These are phyloP conservation scores for Anoplolepis gracilipes DNA, from an alignment of 1,140 invertebrate species.

Conservation along the genomic window DNA sequence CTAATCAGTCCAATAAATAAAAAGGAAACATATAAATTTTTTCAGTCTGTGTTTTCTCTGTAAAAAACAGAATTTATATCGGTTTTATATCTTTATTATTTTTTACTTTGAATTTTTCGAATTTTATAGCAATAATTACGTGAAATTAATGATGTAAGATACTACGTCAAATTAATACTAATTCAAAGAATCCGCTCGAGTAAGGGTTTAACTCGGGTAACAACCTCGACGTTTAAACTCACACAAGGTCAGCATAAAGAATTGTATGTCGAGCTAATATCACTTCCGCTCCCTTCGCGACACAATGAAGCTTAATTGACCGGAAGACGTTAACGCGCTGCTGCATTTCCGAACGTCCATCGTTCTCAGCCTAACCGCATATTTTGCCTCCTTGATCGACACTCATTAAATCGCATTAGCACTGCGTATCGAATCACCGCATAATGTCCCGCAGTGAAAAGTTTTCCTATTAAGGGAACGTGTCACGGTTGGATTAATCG, in stretches of 20 bases:
- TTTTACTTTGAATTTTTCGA: neutral
- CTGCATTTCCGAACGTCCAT: constrained; percentile 20
- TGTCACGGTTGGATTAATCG: constrained; percentile 50
- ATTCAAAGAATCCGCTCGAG: neutral
- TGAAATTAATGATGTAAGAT: no score
- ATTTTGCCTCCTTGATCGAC: constrained; percentile 19
- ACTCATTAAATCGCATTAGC: constrained; percentile 26
- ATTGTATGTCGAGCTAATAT: constrained; percentile 55
- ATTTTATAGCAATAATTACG: neutral
- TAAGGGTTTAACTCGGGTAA: neutral
- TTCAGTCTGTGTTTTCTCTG: no score
- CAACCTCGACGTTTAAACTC: neutral
- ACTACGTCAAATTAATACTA: constrained; percentile 2
- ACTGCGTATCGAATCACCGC: constrained; percentile 5
- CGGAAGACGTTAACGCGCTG: constrained; percentile 56
- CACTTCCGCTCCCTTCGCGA: constrained; percentile 29
- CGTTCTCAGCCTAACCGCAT: constrained; percentile 20
- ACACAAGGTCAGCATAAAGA: constrained; percentile 24
- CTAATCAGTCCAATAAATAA: neutral
- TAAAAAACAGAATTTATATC: neutral
- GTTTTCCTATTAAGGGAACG: constrained; percentile 52
- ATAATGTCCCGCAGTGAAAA: constrained; percentile 45
- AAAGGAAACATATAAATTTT: neutral
- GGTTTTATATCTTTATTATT: neutral
- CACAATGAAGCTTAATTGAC: constrained; percentile 70